Evolutionary conservation across 1,140 invertebrate genomes (phyloP).

Genomic region (Caenorhabditis briggsae): DNA sequence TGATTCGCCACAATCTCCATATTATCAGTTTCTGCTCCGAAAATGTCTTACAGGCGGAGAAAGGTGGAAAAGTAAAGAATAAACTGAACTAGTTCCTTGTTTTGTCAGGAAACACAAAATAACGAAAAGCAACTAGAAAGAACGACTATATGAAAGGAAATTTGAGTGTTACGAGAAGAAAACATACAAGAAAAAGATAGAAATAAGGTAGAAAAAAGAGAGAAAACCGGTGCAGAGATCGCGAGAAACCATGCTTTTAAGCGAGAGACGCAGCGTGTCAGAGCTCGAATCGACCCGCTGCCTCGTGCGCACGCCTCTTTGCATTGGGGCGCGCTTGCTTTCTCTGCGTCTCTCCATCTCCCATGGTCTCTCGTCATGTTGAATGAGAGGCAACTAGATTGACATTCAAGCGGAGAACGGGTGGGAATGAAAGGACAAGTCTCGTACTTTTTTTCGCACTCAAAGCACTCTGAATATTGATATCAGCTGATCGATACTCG

Average conservation of each 20-base stretch:
- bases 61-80: not conserved
- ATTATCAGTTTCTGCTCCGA: not conserved
- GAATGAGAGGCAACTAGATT: conserved; percentile 11
- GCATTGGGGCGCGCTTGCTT: conserved; percentile 38
- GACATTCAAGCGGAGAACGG: not conserved
- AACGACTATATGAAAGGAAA: conserved; percentile 49
- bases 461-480: not conserved
- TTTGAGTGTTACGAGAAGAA: conserved; percentile 49
- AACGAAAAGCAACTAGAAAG: conserved; percentile 27
- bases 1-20: not conserved
- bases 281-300: conserved; percentile 37
- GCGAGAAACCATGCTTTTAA: not conserved
- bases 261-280: not conserved
- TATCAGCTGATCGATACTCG: conserved; percentile 1
- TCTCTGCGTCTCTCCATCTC: not conserved
- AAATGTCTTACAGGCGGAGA: not conserved
- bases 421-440: not conserved
- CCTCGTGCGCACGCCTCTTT: conserved; percentile 39
- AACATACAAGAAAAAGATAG: conserved; percentile 34
- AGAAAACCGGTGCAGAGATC: conserved; percentile 27
- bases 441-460: conserved; percentile 5
- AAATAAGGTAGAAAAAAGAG: conserved; percentile 33
- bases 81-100: not conserved
- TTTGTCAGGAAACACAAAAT: conserved; percentile 25
- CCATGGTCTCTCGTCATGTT: not conserved